Evolutionary conservation across 2,888 invertebrate genomes (phyloP), one percentile per base, ranked within the genome.

Genomic region (Hirtodrosophila alboralis): DNA sequence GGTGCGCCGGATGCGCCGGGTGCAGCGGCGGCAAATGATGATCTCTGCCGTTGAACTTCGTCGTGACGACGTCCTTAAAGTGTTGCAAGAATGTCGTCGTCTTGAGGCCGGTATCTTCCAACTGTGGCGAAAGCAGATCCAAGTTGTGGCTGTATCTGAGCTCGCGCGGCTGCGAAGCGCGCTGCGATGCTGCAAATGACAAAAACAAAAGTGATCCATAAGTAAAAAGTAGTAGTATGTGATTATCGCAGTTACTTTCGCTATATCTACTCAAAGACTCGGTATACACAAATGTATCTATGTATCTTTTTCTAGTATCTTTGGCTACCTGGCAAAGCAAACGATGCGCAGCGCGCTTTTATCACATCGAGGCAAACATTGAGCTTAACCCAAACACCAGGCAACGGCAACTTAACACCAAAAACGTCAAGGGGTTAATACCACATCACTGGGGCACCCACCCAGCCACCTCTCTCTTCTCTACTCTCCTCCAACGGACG

Each of bases 1-100:
- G 89, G 34, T 88, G 88, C 54, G 88, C 87, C 6, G 80, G 84
- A 62, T 81, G 81, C 48, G 77, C 80, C 8, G 84, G 86, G 71
- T 89, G 88, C 65, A 88, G 80, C 16, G 88, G 88, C 74, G 88
- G 88, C 86, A 88, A 84, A 66, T 89, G 89, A 48, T 89, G 89
- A 61, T 89, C 88, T 61, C 89, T 75, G 76, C 89, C 88, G 59
- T 88, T 87, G 88, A 90, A 89, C 89, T 89, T 89, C 89, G 89
- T 89, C 89, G 89, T 89, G 81, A 89, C 89, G 89, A 89, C 89
- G 89, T 89, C 89, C 87, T 89, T 89, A 69, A 89, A 89, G 73
- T 89, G 89, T 87, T 89, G 89, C 86, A 89, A 85, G 80, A 89
- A 89, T 84, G 89, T 89, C 86, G 89, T 89, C 89, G 89, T 89